phyloP scores from a whole-genome alignment of 1,140 invertebrate species.

The Drosophila kikkawai region DNA sequence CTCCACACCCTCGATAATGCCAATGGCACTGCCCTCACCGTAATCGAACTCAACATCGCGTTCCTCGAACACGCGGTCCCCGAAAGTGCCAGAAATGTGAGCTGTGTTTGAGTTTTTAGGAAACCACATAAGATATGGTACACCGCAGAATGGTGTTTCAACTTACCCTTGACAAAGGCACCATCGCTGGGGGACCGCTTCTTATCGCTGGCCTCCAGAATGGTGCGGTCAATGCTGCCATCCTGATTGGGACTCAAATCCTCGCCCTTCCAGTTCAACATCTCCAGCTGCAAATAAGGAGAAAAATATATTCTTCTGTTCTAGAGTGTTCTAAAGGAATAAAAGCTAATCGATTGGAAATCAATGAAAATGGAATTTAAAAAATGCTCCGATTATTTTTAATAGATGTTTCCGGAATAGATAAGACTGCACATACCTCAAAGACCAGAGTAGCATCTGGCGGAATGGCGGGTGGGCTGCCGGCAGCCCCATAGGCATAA shows the following conservation, averaged over 20 bases:
- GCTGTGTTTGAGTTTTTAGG: slow-evolving; percentile 86
- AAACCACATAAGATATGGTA: slow-evolving; percentile 40
- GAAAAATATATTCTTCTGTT: background rate
- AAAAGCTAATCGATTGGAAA: background rate
- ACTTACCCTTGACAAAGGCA: slow-evolving; percentile 90
- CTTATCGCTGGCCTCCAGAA: slow-evolving; percentile 86
- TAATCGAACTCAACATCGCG: slow-evolving; percentile 92
- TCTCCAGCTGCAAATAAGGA: slow-evolving; percentile 89
- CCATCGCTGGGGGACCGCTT: slow-evolving; percentile 93
- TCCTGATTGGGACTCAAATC: slow-evolving; percentile 94
- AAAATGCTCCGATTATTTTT: background rate
- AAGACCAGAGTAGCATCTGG: slow-evolving; percentile 95
- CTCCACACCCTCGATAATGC: slow-evolving; percentile 94
- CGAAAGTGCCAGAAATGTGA: slow-evolving; percentile 90
- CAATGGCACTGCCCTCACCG: slow-evolving; percentile 93
- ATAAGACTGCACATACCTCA: slow-evolving; percentile 88
- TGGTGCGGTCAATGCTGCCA: slow-evolving; percentile 91
- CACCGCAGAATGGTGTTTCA: slow-evolving; percentile 34
- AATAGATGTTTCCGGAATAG: no score
- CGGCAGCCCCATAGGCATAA: slow-evolving; percentile 95
- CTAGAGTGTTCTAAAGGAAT: background rate
- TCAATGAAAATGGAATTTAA: background rate
- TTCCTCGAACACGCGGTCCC: slow-evolving; percentile 90
- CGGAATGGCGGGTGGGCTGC: slow-evolving; percentile 95
- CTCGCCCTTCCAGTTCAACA: slow-evolving; percentile 93